Percentiles rank a stretch among this genome's conserved stretches.
Conservation (phyloP, 37 sponge, comb jelly and placozoan species). For the Dysidea cf. avara region DNA sequence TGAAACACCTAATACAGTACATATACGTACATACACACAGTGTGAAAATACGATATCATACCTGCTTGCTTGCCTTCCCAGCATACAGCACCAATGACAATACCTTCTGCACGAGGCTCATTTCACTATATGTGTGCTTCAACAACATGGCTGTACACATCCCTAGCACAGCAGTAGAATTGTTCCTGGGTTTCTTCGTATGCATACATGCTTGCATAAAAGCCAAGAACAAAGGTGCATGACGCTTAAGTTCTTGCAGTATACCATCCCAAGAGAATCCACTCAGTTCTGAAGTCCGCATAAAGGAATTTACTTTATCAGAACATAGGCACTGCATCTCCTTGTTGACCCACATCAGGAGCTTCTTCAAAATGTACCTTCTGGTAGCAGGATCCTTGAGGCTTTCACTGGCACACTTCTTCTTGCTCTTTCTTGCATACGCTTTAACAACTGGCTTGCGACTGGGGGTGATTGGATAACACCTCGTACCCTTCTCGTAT, state of each 20-base stretch:
- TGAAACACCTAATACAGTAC: slow-evolving; percentile 5
- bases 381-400: not conserved
- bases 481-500: not conserved
- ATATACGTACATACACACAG: not conserved
- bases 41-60: not conserved
- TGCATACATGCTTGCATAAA: slow-evolving; percentile 6
- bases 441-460: slow-evolving; percentile 8
- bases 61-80: slow-evolving; percentile 17
- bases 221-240: not conserved
- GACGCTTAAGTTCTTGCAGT: not conserved
- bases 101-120: slow-evolving; percentile 24
- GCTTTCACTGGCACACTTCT: not conserved
- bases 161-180: not conserved
- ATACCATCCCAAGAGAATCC: not conserved
- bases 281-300: not conserved
- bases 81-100: slow-evolving; percentile 10
- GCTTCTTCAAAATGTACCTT: not conserved
- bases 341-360: not conserved
- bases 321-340: slow-evolving; percentile 2
- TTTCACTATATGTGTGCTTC: not conserved
- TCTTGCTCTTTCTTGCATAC: slow-evolving; percentile 6
- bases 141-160: slow-evolving; percentile 12
- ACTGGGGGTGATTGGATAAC: not conserved
- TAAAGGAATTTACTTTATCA: not conserved
- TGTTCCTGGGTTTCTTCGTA: not conserved